Percentiles rank a stretch among this genome's conserved stretches.
These are phyloP conservation scores for Mus spicilegus DNA, from an alignment of 2,113 vertebrate genomes.

Conservation along the genomic window DNA sequence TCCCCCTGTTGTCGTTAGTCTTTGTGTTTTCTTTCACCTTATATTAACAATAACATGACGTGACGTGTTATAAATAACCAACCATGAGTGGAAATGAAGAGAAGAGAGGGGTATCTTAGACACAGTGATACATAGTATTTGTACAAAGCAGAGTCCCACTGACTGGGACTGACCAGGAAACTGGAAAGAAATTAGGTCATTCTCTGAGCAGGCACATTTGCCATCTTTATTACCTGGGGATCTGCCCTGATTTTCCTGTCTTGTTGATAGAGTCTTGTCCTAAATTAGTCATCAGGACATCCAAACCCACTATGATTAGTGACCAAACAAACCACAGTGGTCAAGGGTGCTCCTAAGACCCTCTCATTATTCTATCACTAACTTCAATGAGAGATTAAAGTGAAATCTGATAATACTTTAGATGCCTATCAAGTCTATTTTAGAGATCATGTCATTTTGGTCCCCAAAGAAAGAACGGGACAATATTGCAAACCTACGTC, in stretches of 20 bases:
- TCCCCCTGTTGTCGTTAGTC: background rate
- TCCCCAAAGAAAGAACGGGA: background rate
- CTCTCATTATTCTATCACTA: background rate
- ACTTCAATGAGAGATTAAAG: background rate
- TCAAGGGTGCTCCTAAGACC: background rate
- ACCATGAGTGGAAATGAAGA: background rate
- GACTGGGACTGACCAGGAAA: background rate
- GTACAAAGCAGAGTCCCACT: background rate
- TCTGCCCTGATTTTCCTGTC: slow-evolving; percentile 58
- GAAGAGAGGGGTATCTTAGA: background rate
- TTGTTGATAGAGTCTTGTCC: slow-evolving; percentile 46
- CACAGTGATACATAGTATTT: background rate
- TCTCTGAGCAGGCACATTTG: slow-evolving; percentile 31
- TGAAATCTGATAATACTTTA: background rate
- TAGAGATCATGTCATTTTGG: background rate
- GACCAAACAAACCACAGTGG: background rate
- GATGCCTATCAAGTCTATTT: background rate
- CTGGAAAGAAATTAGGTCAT: slow-evolving; percentile 51
- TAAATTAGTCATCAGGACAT: slow-evolving; percentile 54
- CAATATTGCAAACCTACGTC: background rate
- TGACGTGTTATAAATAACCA: background rate
- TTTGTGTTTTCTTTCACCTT: slow-evolving; percentile 18
- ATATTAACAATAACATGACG: background rate
- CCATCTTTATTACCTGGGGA: slow-evolving; percentile 60
- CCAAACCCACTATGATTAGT: background rate